A percentile compares a stretch with the other conserved stretches of the same genome.
These are phyloP conservation scores for Elgaria multicarinata DNA, from an alignment of 2,113 vertebrate species.

Conservation along the genomic window DNA sequence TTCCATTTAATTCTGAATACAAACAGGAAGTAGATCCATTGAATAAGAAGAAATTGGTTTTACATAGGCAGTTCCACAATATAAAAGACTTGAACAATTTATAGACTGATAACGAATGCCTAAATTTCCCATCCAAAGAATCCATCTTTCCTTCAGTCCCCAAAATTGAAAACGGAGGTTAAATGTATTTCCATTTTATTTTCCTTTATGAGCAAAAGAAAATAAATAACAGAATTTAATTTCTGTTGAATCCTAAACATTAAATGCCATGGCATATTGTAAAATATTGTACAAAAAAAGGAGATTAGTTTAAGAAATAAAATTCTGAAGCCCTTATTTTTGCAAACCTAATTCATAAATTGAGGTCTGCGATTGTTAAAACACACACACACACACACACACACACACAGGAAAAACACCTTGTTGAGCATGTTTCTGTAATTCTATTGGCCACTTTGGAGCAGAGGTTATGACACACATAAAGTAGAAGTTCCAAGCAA, in stretches of 20 bases:
- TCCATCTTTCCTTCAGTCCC: constrained; percentile 10
- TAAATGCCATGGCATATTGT: constrained; percentile 8
- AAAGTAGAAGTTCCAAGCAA: constrained; percentile 10
- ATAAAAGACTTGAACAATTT: constrained; percentile 11
- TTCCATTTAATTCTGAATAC: background rate
- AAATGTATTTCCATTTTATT: constrained; percentile 37
- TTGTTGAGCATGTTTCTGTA: background rate
- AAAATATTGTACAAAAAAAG: background rate
- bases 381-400: too few species aligned
- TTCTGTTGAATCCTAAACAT: constrained; percentile 25
- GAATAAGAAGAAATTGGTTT: background rate
- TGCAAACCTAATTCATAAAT: constrained; percentile 8
- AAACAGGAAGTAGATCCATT: background rate
- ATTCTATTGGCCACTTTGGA: background rate
- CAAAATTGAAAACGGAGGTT: background rate
- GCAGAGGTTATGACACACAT: background rate
- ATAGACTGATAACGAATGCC: background rate
- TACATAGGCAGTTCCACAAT: constrained; percentile 14
- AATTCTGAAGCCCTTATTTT: constrained; percentile 13
- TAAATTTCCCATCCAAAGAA: background rate
- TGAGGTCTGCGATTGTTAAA: constrained; percentile 5
- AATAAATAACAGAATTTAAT: constrained; percentile 30
- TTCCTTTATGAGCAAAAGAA: constrained; percentile 25
- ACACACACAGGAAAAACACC: constrained; percentile 4
- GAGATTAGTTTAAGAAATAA: background rate